A percentile compares a stretch with the other conserved stretches of the same genome.
phyloP scores from a whole-genome alignment of 2,797 vertebrate species.

The Lophotriccus pileatus region DNA sequence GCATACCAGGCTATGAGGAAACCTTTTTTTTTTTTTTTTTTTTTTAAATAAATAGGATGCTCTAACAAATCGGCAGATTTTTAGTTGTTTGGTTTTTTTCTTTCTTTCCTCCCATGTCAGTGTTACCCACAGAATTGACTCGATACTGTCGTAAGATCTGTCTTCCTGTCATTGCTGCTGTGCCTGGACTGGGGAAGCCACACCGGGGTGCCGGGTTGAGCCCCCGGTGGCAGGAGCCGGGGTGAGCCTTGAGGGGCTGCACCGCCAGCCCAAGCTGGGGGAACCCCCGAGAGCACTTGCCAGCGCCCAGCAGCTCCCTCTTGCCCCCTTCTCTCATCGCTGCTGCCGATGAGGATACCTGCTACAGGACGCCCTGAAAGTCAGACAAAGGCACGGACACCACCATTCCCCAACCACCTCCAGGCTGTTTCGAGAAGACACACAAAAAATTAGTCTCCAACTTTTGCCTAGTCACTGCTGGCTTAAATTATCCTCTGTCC shows the following conservation, averaged over 20 bases:
- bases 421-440: neutral
- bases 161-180: neutral
- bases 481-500: neutral
- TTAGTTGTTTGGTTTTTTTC: no score
- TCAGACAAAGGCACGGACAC: neutral
- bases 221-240: neutral
- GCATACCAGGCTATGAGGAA: neutral
- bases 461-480: constrained; percentile 1
- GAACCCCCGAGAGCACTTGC: neutral
- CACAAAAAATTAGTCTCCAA: neutral
- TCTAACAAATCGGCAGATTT: neutral
- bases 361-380: neutral
- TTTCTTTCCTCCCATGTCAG: fast-evolving
- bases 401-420: neutral
- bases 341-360: neutral
- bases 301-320: neutral
- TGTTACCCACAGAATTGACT: neutral
- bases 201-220: no score
- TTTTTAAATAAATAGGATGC: neutral
- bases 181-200: neutral
- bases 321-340: neutral
- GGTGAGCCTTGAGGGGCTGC: neutral
- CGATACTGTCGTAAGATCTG: neutral
- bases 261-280: fast-evolving
- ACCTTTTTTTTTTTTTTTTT: neutral